Evolutionary conservation across 2,113 vertebrate genomes (phyloP).

Genomic region (Oxyura jamaicensis): DNA sequence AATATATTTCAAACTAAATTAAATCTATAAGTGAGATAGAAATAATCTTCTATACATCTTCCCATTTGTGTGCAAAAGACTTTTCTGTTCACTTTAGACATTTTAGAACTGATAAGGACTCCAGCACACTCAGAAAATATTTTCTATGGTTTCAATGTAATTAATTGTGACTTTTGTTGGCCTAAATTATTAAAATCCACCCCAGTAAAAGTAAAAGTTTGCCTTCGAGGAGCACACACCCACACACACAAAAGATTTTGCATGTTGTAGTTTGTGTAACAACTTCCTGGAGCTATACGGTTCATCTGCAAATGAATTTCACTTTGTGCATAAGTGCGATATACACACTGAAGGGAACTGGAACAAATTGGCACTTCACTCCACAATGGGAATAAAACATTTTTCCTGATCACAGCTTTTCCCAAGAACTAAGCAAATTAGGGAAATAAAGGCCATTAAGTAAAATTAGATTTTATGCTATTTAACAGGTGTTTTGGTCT

Average conservation of each 20-base stretch:
- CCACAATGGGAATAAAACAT: conserved; percentile 51
- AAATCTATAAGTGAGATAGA: neutral
- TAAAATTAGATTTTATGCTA: conserved; percentile 66
- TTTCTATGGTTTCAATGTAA: neutral
- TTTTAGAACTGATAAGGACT: neutral
- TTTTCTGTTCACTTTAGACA: neutral
- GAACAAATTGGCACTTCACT: conserved; percentile 59
- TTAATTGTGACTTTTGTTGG: neutral
- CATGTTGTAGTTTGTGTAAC: neutral
- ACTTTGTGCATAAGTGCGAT: neutral
- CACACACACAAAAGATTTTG: neutral
- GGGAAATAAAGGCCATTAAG: conserved; percentile 32
- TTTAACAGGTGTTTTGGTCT: conserved; percentile 70
- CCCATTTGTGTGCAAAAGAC: neutral
- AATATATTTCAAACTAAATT: neutral
- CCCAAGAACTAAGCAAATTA: conserved; percentile 53
- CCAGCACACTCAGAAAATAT: neutral
- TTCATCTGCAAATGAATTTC: conserved; percentile 31
- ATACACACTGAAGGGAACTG: neutral
- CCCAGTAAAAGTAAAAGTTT: neutral
- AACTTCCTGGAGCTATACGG: neutral
- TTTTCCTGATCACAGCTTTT: conserved; percentile 34
- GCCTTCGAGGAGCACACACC: neutral
- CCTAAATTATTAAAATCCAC: neutral
- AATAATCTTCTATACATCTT: neutral